These are phyloP conservation scores for Drosophila mimetica DNA, from an alignment of 2,888 invertebrate species.

Conservation along the genomic window DNA sequence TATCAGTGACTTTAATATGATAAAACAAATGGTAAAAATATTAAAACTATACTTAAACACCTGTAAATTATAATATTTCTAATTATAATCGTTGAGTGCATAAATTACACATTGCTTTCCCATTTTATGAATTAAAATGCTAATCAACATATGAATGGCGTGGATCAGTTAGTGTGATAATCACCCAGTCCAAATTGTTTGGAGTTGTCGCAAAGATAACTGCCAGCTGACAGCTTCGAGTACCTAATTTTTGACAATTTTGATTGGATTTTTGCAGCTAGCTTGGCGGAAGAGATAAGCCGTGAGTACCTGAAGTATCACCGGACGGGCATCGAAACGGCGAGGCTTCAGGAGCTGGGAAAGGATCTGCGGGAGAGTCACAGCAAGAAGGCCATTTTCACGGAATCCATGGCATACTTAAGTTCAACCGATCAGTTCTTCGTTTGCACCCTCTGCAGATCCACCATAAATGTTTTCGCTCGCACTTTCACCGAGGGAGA, in stretches of 20 bases:
- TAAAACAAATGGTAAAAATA: too few relatives aligned
- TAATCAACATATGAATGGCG: constrained; percentile 8
- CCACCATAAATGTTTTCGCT: constrained; percentile 68
- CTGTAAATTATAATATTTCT: not conserved
- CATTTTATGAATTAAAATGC: not conserved
- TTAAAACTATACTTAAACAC: not conserved
- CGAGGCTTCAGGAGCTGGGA: constrained; percentile 61
- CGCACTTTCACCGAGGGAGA: constrained; percentile 84
- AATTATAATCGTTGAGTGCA: not conserved
- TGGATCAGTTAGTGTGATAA: not conserved
- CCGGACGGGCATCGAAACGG: constrained; percentile 70
- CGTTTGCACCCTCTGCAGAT: constrained; percentile 78
- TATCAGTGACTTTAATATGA: too few relatives aligned
- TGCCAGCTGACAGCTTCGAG: constrained; percentile 41
- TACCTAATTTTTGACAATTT: constrained; percentile 4
- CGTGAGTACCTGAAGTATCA: constrained; percentile 74
- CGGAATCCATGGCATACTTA: constrained; percentile 66
- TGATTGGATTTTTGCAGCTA: constrained; percentile 54
- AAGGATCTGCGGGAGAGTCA: constrained; percentile 66
- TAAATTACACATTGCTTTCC: too few relatives aligned
- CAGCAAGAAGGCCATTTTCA: constrained; percentile 67
- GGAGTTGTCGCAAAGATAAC: constrained; percentile 4
- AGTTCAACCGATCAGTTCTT: constrained; percentile 71
- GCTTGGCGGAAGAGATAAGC: constrained; percentile 74
- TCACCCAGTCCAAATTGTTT: constrained; percentile 1